Evolutionary conservation across 2,113 vertebrate species (phyloP), one percentile per base, ranked within the genome.

Genomic region (Etia nguti): DNA sequence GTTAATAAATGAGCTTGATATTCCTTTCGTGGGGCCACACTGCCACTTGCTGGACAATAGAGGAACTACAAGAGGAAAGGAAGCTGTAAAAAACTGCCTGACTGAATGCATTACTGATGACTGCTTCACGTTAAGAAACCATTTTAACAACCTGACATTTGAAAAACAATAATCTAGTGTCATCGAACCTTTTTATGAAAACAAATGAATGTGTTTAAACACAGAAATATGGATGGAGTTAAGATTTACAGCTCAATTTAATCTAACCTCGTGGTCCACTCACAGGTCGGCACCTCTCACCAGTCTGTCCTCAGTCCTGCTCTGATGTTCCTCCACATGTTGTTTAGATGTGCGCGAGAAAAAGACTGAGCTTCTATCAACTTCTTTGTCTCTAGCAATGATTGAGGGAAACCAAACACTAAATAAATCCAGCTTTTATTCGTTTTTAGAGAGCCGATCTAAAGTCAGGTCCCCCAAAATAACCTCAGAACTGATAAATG

Each of bases 381-480:
- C 31, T 65, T 65, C 31, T n/a, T 12, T 38, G 31, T 36, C 2
- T 34, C 57, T 6, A 60, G 8, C 2, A 15, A 60, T 31, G 57
- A 60, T 60, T 18, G 26, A 60, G 16, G 10, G 31, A 65, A 65
- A 12, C 6, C 34, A 8, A 65, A 65, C 10, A n/a, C 60, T 1
- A 0, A 65, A 22, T 22, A 65, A 6, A 65, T 65, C 18, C 18
- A 65, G 60, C 60, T 65, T 65, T 4, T n/a, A 65, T 8, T 38
- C 0, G 1, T 36, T 41, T 68, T 68, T 22, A 22, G 0, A 65
- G 60, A 38, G 62, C 20, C 12, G 1, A 62, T 62, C 16, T 36
- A 13, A 0, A 3, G 0, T 68, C 4, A 0, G 2, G 6, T 22
- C 62, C 36, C 31, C 59, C 10, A 4, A 62, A 62, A 62, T 11